Evolutionary conservation across 2,888 invertebrate species (phyloP).

Genomic region (Zhengitettix transpicula): DNA sequence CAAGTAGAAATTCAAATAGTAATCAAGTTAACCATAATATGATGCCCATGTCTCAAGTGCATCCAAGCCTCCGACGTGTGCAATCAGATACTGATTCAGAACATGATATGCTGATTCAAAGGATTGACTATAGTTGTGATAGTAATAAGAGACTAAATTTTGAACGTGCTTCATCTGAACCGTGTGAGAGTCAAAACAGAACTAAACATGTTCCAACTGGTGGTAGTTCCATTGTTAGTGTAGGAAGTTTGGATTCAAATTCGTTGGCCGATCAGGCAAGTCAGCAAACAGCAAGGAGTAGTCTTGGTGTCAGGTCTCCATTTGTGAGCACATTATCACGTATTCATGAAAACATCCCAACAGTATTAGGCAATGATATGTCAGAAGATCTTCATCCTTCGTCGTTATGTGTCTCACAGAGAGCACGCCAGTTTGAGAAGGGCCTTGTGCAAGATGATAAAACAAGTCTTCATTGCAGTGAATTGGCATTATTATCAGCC

Average conservation of each 20-base stretch:
- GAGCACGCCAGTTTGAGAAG: slow-evolving; percentile 57
- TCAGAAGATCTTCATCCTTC: slow-evolving; percentile 2
- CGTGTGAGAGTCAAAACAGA: slow-evolving; percentile 7
- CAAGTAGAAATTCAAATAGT: background rate
- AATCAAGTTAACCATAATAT: background rate
- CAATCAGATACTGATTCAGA: slow-evolving; percentile 29
- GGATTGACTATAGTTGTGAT: slow-evolving; percentile 25
- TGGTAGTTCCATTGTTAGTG: too few relatives aligned
- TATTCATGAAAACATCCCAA: slow-evolving; percentile 43
- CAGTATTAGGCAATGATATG: slow-evolving; percentile 10
- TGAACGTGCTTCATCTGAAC: slow-evolving; percentile 5
- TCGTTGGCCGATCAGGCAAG: background rate
- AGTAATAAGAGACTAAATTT: slow-evolving; percentile 5
- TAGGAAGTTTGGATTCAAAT: too few relatives aligned
- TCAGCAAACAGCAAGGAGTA: slow-evolving; percentile 1
- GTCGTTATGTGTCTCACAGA: slow-evolving; percentile 51
- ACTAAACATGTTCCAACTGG: slow-evolving; percentile 7
- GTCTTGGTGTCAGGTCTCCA: slow-evolving; percentile 17
- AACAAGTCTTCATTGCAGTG: slow-evolving; percentile 39
- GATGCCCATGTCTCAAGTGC: slow-evolving; percentile 9
- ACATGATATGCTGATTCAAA: slow-evolving; percentile 18
- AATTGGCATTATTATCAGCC: slow-evolving; percentile 32
- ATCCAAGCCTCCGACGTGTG: slow-evolving; percentile 31
- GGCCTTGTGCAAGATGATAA: slow-evolving; percentile 42
- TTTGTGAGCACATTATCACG: slow-evolving; percentile 44